Base-by-base conservation (phyloP, 2,113 vertebrate genomes). In the Struthidea cinerea region DNA sequence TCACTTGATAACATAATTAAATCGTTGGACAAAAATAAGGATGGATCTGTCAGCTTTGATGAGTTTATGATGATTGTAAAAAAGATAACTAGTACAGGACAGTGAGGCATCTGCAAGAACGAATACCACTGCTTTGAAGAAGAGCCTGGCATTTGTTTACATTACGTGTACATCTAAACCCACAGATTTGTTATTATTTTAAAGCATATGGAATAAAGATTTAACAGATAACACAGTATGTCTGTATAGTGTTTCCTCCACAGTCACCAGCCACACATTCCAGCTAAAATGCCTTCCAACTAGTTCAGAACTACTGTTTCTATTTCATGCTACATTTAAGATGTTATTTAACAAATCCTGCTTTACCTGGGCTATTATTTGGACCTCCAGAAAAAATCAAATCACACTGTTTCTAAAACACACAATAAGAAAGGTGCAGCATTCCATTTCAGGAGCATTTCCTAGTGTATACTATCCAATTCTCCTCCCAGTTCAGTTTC, bases 41-140 rank as follows among this genome's bases (percentile, higher is more conserved):
- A 97, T 7, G 97, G 97, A 83, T 84, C 24, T 26, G 47, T 97
- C 92, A 97, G 41, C 95, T 97, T 97, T 82, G 90, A 97, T 21
- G 96, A 96, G 73, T 97, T 97, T 89, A 50, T 93, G 3, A 71
- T 88, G 71, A 20, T 97, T 76, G 4, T 97, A 59, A 96, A 71
- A 93, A 91, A 14, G 83, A 15, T 97, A 85, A 96, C 53, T 14
- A 16, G 64, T 20, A 19, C 82, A 74, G 86, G 75, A 79, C 93
- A 96, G 21, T 97, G 91, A 96, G n/a, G 39, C 55, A 64, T 33
- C 86, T 47, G 57, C 73, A 69, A 97, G 88, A 78, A 94, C 1
- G 3, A 90, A 1, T 26, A 84, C 50, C 44, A 10, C 76, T 55
- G 70, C 91, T 85, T 89, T 52, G 87, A 88, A 84, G 82, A 96